Percentiles rank a stretch among this genome's conserved stretches.
Conservation (phyloP, 2,113 vertebrate species). For the Etia nguti region DNA sequence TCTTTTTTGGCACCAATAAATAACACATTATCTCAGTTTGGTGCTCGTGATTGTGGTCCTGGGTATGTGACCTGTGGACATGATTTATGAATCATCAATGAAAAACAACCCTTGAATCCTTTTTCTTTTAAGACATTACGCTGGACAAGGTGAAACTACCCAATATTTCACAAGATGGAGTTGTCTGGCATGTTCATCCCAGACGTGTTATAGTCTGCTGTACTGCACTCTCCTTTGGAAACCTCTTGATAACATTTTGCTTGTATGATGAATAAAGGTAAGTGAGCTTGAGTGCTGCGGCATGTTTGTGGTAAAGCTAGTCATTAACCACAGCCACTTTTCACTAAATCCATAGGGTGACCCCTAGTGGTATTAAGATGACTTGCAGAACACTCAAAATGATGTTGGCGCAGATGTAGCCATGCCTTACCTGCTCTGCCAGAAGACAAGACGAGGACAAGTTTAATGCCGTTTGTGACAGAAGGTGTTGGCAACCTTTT, state of each 20-base stretch:
- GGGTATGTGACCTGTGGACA: not conserved
- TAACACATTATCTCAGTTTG: not conserved
- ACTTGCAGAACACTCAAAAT: not conserved
- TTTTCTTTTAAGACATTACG: not conserved
- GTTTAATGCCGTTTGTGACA: not conserved
- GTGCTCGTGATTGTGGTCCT: fast-evolving
- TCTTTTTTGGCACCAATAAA: not conserved
- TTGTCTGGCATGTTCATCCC: not conserved
- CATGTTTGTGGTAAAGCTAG: not conserved
- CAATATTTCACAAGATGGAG: not conserved
- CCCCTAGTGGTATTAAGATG: not conserved
- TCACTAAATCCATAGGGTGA: not conserved
- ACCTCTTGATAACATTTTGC: not conserved
- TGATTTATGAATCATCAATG: not conserved
- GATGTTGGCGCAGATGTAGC: not conserved
- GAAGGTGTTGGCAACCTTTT: not conserved
- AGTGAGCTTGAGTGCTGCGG: too few species aligned
- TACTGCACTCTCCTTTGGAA: not conserved
- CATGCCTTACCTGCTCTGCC: not conserved
- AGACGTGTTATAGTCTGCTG: not conserved
- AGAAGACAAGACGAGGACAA: not conserved
- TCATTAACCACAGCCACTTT: not conserved
- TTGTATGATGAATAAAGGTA: too few species aligned
- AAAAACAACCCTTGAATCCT: not conserved
- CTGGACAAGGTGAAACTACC: not conserved